Evolutionary conservation across 2,888 invertebrate species (phyloP).

Genomic region (Ischnus inquisitorius): DNA sequence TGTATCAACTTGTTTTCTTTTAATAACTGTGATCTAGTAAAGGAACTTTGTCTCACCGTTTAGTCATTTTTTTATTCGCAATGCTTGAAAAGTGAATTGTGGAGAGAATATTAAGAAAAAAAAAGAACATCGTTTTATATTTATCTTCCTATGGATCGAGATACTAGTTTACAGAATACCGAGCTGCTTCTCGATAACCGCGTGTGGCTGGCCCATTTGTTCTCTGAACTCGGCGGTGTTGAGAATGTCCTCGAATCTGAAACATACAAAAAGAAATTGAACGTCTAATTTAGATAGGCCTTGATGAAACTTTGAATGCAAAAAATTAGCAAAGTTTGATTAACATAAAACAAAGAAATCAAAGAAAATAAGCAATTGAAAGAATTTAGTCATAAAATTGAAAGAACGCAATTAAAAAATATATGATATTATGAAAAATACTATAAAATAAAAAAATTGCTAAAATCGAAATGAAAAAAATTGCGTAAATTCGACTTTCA

Average conservation of each 20-base stretch:
- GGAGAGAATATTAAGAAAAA: conserved; percentile 89
- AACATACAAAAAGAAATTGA: conserved; percentile 8
- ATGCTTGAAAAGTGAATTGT: conserved; percentile 29
- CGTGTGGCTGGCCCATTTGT: conserved; percentile 93
- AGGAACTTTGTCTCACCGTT: background rate
- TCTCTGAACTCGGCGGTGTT: conserved; percentile 91
- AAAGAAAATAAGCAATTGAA: background rate
- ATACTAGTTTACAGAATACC: conserved; percentile 87
- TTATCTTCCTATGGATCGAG: conserved; percentile 5
- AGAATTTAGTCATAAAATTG: background rate
- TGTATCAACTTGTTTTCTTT: background rate
- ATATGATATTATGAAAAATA: background rate
- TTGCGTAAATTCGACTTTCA: too few species aligned
- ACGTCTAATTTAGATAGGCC: too few species aligned
- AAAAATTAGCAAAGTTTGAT: conserved; percentile 18
- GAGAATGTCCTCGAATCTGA: conserved; percentile 91
- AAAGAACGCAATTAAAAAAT: background rate
- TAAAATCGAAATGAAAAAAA: too few species aligned
- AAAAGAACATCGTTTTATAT: conserved; percentile 88
- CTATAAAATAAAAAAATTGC: too few species aligned
- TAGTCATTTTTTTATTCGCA: conserved; percentile 41
- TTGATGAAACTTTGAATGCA: background rate
- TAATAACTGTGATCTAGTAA: background rate
- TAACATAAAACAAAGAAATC: background rate
- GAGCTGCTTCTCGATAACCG: conserved; percentile 91